A percentile compares a stretch with the other conserved stretches of the same genome.
Evolutionary conservation across 2,113 vertebrate species (phyloP).

Genomic region (Ceyx margarethae): DNA sequence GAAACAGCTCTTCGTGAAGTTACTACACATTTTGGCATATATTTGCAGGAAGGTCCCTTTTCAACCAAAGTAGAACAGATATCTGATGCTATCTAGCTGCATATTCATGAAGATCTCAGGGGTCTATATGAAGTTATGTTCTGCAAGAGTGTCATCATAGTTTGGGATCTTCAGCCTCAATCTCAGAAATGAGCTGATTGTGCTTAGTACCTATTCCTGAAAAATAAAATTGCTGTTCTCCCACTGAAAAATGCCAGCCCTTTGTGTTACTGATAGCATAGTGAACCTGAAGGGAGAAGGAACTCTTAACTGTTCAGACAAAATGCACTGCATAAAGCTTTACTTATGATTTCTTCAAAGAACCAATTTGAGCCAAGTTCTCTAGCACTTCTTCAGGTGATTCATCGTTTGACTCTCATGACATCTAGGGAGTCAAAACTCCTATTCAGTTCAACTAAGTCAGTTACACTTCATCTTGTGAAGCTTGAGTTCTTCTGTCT

Average conservation of each 20-base stretch:
- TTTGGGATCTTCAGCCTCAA: background rate
- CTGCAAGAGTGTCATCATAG: background rate
- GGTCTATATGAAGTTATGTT: background rate
- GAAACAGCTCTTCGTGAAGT: background rate
- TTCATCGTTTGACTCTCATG: background rate
- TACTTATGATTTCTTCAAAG: background rate
- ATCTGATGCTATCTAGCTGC: background rate
- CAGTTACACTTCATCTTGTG: background rate
- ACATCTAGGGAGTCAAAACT: background rate
- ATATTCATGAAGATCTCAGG: background rate
- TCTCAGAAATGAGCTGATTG: background rate
- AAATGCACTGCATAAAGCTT: background rate
- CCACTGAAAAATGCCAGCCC: rapidly evolving
- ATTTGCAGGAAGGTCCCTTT: background rate
- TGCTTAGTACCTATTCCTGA: background rate
- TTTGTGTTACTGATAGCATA: background rate
- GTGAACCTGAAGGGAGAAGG: background rate
- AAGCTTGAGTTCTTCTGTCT: background rate
- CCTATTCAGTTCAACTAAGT: background rate
- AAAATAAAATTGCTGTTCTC: background rate
- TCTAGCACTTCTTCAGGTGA: background rate
- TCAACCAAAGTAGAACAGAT: conserved; percentile 17
- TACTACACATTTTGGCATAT: background rate
- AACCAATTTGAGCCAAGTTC: background rate
- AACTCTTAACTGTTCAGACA: background rate